These are phyloP conservation scores for Tinamus major DNA, from an alignment of 2,797 vertebrate genomes.

Conservation along the genomic window DNA sequence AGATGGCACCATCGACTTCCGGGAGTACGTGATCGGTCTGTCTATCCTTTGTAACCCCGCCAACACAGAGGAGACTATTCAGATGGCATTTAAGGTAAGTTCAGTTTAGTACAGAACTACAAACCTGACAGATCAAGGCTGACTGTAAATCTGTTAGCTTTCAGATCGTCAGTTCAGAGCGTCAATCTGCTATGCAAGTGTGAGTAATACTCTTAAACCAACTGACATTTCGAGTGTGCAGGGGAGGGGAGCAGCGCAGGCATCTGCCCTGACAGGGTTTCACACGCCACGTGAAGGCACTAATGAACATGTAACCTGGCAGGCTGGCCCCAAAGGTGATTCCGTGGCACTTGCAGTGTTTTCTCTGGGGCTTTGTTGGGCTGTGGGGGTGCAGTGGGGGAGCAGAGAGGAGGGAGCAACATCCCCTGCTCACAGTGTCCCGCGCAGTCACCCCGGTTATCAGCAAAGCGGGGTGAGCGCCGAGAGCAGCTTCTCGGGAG, in stretches of 20 bases:
- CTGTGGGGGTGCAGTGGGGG: not conserved
- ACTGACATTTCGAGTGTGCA: constrained; percentile 62
- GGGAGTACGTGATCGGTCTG: constrained; percentile 98
- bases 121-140: constrained; percentile 61
- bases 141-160: constrained; percentile 72
- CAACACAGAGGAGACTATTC: constrained; percentile 94
- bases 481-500: not conserved
- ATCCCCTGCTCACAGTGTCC: not conserved
- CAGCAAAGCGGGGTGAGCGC: not conserved
- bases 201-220: constrained; percentile 72
- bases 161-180: constrained; percentile 66
- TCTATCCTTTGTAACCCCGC: constrained; percentile 93
- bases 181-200: constrained; percentile 64
- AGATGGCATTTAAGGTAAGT: constrained; percentile 92
- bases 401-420: constrained; percentile 49
- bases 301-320: constrained; percentile 59
- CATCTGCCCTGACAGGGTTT: not conserved
- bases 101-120: constrained; percentile 31
- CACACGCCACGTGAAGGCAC: constrained; percentile 42
- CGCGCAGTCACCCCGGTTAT: not conserved
- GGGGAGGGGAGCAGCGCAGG: constrained; percentile 37
- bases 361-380: not conserved
- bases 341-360: constrained; percentile 24
- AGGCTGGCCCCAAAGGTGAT: constrained; percentile 62
- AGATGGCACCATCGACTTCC: constrained; percentile 96